Conservation (phyloP, 2,888 invertebrate genomes). For the Drosophila merina region DNA sequence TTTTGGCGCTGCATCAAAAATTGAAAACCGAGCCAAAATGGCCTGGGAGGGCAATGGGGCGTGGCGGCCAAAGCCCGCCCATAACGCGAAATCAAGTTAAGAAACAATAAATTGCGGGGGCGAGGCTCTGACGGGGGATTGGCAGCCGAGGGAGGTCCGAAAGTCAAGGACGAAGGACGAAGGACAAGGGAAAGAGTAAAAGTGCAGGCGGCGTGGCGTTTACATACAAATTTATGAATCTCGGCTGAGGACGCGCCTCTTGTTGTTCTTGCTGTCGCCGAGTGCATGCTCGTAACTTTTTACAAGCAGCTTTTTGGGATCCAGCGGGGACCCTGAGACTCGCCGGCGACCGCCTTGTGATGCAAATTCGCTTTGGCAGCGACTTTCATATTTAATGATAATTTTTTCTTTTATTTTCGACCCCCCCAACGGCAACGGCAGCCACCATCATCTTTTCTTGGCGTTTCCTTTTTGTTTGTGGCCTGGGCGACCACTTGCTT, state of each 20-base stretch:
- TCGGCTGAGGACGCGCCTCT: slow-evolving; percentile 22
- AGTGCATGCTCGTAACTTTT: slow-evolving; percentile 68
- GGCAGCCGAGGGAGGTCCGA: slow-evolving; percentile 2
- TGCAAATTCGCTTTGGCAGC: slow-evolving; percentile 75
- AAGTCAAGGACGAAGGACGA: slow-evolving; percentile 37
- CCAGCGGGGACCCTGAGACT: slow-evolving; percentile 69
- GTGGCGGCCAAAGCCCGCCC: slow-evolving; percentile 41
- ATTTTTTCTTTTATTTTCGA: slow-evolving; percentile 51
- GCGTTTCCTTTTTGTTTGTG: slow-evolving; percentile 33
- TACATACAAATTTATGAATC: slow-evolving; percentile 72
- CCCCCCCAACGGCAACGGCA: neutral
- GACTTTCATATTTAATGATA: slow-evolving; percentile 77
- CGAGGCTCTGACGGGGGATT: neutral
- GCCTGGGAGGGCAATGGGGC: slow-evolving; percentile 51
- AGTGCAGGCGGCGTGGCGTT: slow-evolving; percentile 55
- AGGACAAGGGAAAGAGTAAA: slow-evolving; percentile 48
- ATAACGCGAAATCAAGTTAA: slow-evolving; percentile 64
- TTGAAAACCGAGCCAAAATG: slow-evolving; percentile 34
- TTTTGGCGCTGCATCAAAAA: slow-evolving; percentile 71
- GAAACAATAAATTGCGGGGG: slow-evolving; percentile 68
- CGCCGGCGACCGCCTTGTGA: slow-evolving; percentile 78
- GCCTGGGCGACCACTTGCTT: slow-evolving; percentile 66
- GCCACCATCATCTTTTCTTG: slow-evolving; percentile 6
- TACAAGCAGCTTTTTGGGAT: slow-evolving; percentile 48
- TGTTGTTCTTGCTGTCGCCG: slow-evolving; percentile 35